A percentile compares a stretch with the other conserved stretches of the same genome.
phyloP scores from a whole-genome alignment of 2,113 vertebrate species.

The Lichenostomus cassidix region DNA sequence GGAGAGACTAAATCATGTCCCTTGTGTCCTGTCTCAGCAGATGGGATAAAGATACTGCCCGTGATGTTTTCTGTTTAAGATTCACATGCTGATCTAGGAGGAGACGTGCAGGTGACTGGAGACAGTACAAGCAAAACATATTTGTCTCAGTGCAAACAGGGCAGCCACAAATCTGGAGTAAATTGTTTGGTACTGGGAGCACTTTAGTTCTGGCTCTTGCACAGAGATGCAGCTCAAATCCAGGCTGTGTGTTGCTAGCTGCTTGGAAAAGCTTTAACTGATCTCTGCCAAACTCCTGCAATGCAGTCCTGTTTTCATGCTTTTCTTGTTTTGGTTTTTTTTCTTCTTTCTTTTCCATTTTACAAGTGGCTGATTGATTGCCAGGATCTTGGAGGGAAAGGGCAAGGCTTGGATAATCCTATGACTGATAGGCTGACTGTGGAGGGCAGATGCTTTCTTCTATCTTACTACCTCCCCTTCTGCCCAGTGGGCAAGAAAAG shows the following conservation, averaged over 20 bases:
- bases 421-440: neutral
- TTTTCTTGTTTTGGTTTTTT: neutral
- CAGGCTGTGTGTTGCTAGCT: neutral
- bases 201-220: neutral
- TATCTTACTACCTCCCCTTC: neutral
- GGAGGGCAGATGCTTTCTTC: neutral
- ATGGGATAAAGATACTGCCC: neutral
- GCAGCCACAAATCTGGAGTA: neutral
- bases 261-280: neutral
- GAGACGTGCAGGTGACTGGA: neutral
- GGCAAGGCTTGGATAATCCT: neutral
- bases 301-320: neutral
- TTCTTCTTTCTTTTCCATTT: neutral
- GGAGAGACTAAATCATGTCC: neutral
- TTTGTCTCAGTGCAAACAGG: neutral
- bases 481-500: neutral
- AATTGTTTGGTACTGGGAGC: neutral
- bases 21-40: neutral
- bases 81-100: neutral
- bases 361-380: neutral
- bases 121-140: neutral
- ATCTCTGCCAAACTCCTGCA: slow-evolving; percentile 15
- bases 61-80: neutral
- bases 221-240: neutral
- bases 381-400: neutral